A percentile compares a stretch with the other conserved stretches of the same genome.
Evolutionary conservation across 2,113 vertebrate genomes (phyloP).

Genomic region (Pomatorhinus ruficollis): DNA sequence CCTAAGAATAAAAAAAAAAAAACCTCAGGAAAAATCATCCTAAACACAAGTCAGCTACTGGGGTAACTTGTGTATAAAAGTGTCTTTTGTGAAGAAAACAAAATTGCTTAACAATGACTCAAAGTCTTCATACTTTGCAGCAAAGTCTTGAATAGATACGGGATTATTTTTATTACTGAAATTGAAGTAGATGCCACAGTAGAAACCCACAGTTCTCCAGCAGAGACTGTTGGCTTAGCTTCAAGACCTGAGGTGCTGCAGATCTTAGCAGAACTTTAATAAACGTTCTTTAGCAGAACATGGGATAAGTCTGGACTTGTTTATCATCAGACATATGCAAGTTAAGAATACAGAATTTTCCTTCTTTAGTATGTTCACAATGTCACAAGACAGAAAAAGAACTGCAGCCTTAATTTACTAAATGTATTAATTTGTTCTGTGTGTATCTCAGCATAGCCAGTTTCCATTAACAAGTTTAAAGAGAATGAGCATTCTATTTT

Average conservation of each 20-base stretch:
- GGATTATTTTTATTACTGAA: background rate
- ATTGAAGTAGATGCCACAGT: background rate
- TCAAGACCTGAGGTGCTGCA: background rate
- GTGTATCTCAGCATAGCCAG: background rate
- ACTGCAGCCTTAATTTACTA: background rate
- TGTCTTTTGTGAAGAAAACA: background rate
- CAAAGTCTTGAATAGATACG: background rate
- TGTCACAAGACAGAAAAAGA: background rate
- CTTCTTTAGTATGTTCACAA: background rate
- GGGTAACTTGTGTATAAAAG: background rate
- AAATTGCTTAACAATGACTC: background rate
- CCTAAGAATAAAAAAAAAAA: background rate
- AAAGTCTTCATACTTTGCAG: background rate
- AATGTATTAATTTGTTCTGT: background rate
- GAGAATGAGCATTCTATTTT: background rate
- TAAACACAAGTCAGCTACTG: background rate
- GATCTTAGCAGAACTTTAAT: background rate
- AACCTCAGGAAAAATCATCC: background rate
- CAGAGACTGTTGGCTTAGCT: background rate
- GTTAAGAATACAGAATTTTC: background rate
- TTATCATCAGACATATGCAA: background rate
- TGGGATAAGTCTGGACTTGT: background rate
- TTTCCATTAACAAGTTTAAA: background rate
- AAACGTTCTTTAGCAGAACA: background rate
- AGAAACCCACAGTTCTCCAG: background rate